Evolutionary conservation across 2,888 invertebrate species (phyloP).

Genomic region (Celastrina argiolus): DNA sequence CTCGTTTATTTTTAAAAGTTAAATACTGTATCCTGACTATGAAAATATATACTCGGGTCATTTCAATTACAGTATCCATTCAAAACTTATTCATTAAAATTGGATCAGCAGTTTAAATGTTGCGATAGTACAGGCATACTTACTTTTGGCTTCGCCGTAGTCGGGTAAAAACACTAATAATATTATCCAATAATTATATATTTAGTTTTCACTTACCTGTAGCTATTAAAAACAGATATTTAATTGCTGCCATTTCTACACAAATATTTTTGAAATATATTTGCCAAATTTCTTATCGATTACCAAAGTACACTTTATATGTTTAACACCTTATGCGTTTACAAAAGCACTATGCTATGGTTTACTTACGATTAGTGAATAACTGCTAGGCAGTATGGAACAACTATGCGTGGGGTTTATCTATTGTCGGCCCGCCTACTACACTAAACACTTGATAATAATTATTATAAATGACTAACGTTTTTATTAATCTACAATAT

Average conservation of each 20-base stretch:
- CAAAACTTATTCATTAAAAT: too few relatives aligned
- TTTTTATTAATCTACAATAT: not conserved
- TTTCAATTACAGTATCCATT: too few relatives aligned
- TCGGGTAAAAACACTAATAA: too few relatives aligned
- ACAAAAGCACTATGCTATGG: constrained; percentile 31
- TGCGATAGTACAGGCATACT: too few relatives aligned
- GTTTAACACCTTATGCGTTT: not conserved
- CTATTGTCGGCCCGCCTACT: constrained; percentile 10
- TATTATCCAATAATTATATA: not conserved
- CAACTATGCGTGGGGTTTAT: constrained; percentile 7
- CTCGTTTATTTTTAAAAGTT: too few relatives aligned
- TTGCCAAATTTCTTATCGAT: not conserved
- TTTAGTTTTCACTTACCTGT: constrained; percentile 4
- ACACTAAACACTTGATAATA: not conserved
- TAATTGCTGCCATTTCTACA: not conserved
- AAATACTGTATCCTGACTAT: too few relatives aligned
- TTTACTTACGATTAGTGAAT: constrained; percentile 11
- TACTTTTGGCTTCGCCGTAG: too few relatives aligned
- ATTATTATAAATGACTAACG: not conserved
- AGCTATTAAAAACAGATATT: not conserved
- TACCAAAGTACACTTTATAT: too few relatives aligned
- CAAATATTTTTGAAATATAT: not conserved
- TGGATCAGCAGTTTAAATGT: too few relatives aligned
- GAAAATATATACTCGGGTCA: too few relatives aligned
- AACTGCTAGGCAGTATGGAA: not conserved